Percentiles rank a stretch among this genome's conserved stretches.
Conservation (phyloP, 2,888 invertebrate species). For the Pterostichus niger region DNA sequence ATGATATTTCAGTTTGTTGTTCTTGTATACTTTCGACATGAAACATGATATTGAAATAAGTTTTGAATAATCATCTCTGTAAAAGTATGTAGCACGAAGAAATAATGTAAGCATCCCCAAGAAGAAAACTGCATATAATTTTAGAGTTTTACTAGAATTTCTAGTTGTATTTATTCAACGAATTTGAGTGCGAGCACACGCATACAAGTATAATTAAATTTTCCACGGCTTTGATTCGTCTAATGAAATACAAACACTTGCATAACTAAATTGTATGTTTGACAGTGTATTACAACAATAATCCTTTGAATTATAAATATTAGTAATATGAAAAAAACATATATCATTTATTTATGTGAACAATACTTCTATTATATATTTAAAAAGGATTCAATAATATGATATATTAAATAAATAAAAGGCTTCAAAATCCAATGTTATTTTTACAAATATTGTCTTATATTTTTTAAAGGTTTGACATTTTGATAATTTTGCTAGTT, state of each 20-base stretch:
- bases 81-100: background rate
- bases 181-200: background rate
- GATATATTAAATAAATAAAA: too few relatives aligned
- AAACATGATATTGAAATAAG: conserved; percentile 6
- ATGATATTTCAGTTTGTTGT: background rate
- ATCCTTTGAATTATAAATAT: background rate
- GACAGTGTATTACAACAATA: background rate
- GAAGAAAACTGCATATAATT: conserved; percentile 1
- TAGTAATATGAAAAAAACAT: background rate
- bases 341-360: background rate
- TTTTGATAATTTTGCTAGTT: too few relatives aligned
- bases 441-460: too few relatives aligned
- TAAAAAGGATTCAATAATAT: too few relatives aligned
- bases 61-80: conserved; percentile 3
- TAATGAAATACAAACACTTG: conserved; percentile 36
- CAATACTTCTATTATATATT: too few relatives aligned
- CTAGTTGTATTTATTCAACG: conserved; percentile 20
- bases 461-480: too few relatives aligned
- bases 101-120: background rate
- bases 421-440: too few relatives aligned
- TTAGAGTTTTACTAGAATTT: conserved; percentile 16
- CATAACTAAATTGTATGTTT: too few relatives aligned
- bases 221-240: background rate
- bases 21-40: background rate
- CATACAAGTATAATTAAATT: conserved; percentile 5